A percentile compares a stretch with the other conserved stretches of the same genome.
Evolutionary conservation across 1,140 invertebrate genomes (phyloP).

Genomic region (Sinonovacula constricta): DNA sequence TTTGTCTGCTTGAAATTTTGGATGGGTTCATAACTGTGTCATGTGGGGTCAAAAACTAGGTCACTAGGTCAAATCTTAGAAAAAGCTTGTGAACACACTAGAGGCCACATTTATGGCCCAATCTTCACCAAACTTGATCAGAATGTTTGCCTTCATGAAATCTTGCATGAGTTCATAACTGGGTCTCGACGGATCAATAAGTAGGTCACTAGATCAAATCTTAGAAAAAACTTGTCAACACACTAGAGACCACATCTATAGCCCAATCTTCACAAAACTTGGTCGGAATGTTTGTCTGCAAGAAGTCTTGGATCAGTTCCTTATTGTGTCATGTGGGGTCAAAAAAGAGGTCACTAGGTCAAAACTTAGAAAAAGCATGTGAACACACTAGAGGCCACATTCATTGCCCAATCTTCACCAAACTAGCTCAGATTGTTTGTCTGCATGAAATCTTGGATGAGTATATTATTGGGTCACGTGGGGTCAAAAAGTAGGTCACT

Average conservation of each 20-base stretch:
- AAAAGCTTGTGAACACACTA: too few relatives aligned
- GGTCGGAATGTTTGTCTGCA: neutral
- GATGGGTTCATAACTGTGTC: too few relatives aligned
- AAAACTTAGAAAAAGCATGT: neutral
- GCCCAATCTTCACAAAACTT: neutral
- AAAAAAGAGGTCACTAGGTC: neutral
- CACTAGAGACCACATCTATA: neutral
- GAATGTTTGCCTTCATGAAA: too few relatives aligned
- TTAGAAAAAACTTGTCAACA: neutral
- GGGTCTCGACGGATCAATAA: too few relatives aligned
- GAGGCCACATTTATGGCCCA: too few relatives aligned
- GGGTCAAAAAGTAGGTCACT: neutral
- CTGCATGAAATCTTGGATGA: neutral
- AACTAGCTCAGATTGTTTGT: neutral
- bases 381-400: neutral
- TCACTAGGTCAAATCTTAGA: too few relatives aligned
- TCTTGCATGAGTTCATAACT: too few relatives aligned
- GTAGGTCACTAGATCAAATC: too few relatives aligned
- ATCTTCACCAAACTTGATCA: too few relatives aligned
- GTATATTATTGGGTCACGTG: neutral
- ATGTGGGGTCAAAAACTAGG: too few relatives aligned
- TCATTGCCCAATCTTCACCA: neutral
- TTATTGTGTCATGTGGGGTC: neutral
- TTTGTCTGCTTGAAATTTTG: too few relatives aligned
- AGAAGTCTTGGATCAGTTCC: neutral